Conservation (phyloP, 2,113 vertebrate genomes). For the Carassius carassius region DNA sequence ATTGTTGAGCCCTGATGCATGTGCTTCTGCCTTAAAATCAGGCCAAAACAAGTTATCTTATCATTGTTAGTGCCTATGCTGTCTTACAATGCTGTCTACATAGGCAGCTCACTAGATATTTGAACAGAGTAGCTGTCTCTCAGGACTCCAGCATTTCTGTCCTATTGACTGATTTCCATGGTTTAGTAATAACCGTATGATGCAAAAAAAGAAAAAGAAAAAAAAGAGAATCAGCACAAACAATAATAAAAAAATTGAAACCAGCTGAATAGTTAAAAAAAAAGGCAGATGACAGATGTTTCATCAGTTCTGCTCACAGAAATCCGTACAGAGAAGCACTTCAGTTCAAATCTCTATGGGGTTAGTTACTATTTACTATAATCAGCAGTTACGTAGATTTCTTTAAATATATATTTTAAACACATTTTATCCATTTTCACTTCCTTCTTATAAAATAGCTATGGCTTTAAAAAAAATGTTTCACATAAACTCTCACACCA, state of each 20-base stretch:
- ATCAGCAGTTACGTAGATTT: background rate
- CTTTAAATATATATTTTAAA: slow-evolving; percentile 18
- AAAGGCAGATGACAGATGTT: slow-evolving; percentile 11
- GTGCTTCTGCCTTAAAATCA: background rate
- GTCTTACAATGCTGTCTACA: no score
- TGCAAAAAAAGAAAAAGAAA: slow-evolving; percentile 14
- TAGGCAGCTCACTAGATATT: slow-evolving; percentile 9
- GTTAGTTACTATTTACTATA: slow-evolving; percentile 8
- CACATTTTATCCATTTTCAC: slow-evolving; percentile 2
- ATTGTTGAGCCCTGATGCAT: background rate
- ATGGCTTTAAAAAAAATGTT: slow-evolving; percentile 5
- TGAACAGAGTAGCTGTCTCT: slow-evolving; percentile 2
- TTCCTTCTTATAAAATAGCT: slow-evolving; percentile 40
- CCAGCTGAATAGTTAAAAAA: slow-evolving; percentile 26
- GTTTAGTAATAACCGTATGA: slow-evolving; percentile 38
- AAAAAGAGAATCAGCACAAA: slow-evolving; percentile 4
- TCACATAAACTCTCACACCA: background rate
- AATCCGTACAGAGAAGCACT: no score
- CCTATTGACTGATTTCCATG: slow-evolving; percentile 26
- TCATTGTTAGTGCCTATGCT: background rate
- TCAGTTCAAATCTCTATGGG: background rate
- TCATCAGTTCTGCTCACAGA: background rate
- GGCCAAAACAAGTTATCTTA: background rate
- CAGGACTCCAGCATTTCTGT: background rate
- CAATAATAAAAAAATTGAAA: slow-evolving; percentile 28